phyloP scores from a whole-genome alignment of 2,888 invertebrate genomes.

The Sipunculus nudus region DNA sequence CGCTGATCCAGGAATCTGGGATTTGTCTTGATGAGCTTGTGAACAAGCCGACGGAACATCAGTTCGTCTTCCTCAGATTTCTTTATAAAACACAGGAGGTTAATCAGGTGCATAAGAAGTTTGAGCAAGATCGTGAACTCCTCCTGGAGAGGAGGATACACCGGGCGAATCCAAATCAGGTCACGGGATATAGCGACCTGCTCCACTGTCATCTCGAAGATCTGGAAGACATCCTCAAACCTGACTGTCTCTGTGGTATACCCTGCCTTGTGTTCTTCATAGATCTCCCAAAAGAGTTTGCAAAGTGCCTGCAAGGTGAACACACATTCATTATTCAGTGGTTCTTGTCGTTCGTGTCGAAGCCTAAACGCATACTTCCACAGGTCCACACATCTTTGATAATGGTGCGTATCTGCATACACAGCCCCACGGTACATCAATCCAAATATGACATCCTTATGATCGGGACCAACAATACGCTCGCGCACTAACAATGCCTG shows the following conservation, averaged over 20 bases:
- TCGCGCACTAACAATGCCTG: slow-evolving; percentile 89
- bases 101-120: slow-evolving; percentile 53
- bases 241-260: slow-evolving; percentile 68
- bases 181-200: slow-evolving; percentile 2
- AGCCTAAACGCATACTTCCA: slow-evolving; percentile 86
- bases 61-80: slow-evolving; percentile 27
- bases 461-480: slow-evolving; percentile 83
- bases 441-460: slow-evolving; percentile 85
- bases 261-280: slow-evolving; percentile 57
- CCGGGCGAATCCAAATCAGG: no score
- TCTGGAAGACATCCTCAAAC: slow-evolving; percentile 77
- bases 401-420: slow-evolving; percentile 71
- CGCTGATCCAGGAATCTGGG: slow-evolving; percentile 78
- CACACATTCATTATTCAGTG: slow-evolving; percentile 80
- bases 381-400: slow-evolving; percentile 85
- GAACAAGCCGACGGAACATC: slow-evolving; percentile 68
- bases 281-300: slow-evolving; percentile 77
- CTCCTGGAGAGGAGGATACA: slow-evolving; percentile 69
- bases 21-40: slow-evolving; percentile 68
- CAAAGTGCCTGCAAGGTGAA: slow-evolving; percentile 88
- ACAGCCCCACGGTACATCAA: slow-evolving; percentile 70
- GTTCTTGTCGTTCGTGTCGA: slow-evolving; percentile 67
- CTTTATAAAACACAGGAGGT: slow-evolving; percentile 44
- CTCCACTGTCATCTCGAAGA: slow-evolving; percentile 76
- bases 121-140: slow-evolving; percentile 75